Percentiles rank a stretch among this genome's conserved stretches.
Evolutionary conservation across 1,140 invertebrate genomes (phyloP).

Genomic region (Camponotus pennsylvanicus): DNA sequence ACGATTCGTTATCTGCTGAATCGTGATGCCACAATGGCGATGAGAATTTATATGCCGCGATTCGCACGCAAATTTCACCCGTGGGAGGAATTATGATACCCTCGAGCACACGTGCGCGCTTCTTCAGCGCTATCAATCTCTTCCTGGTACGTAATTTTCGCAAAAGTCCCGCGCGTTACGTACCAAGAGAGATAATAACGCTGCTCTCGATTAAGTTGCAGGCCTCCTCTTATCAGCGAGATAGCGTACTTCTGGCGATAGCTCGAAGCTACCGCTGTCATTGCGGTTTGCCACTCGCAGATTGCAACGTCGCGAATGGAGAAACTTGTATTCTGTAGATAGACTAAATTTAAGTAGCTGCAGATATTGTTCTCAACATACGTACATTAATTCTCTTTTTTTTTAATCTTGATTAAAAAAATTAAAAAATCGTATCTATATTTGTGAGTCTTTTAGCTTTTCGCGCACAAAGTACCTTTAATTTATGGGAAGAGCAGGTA

Average conservation of each 20-base stretch:
- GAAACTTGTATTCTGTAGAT: background rate
- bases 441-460: background rate
- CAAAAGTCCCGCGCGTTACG: conserved; percentile 23
- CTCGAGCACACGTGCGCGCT: background rate
- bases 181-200: background rate
- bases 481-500: background rate
- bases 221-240: conserved; percentile 30
- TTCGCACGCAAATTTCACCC: conserved; percentile 5
- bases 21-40: conserved; percentile 5
- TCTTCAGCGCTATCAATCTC: conserved; percentile 36
- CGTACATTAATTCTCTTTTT: background rate
- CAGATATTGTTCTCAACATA: background rate
- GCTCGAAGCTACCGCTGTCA: conserved; percentile 18
- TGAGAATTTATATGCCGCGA: background rate
- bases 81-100: conserved; percentile 47
- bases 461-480: background rate
- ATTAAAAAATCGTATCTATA: background rate
- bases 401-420: background rate
- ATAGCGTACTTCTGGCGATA: conserved; percentile 52
- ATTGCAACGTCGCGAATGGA: background rate
- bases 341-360: background rate
- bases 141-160: conserved; percentile 50
- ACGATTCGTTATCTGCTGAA: background rate
- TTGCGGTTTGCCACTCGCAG: background rate
- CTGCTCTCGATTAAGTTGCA: conserved; percentile 35